A percentile compares a stretch with the other conserved stretches of the same genome.
phyloP scores from a whole-genome alignment of 2,888 invertebrate genomes.

The Calephelis perditalis region DNA sequence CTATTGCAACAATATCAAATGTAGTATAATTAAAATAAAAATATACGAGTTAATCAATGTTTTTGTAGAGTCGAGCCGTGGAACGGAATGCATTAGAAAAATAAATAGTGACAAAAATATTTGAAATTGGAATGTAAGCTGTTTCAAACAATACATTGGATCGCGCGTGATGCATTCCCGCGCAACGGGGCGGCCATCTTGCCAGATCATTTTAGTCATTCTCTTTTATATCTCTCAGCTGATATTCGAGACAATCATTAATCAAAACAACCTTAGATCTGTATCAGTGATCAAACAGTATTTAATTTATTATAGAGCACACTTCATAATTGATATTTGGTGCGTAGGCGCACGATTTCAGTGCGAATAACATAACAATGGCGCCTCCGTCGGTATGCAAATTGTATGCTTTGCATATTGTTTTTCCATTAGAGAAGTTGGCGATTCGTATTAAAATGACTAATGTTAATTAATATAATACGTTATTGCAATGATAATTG shows the following conservation, averaged over 20 bases:
- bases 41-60: slow-evolving; percentile 4
- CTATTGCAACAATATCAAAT: too few relatives aligned
- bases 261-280: slow-evolving; percentile 65
- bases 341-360: slow-evolving; percentile 62
- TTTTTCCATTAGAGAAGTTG: slow-evolving; percentile 26
- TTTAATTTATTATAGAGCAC: slow-evolving; percentile 65
- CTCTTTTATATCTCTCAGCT: slow-evolving; percentile 41
- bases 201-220: slow-evolving; percentile 53
- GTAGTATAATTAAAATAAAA: background rate
- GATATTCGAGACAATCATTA: slow-evolving; percentile 66
- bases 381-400: slow-evolving; percentile 63
- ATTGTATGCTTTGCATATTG: slow-evolving; percentile 41
- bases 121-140: slow-evolving; percentile 8
- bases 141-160: slow-evolving; percentile 17
- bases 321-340: slow-evolving; percentile 61
- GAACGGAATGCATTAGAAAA: slow-evolving; percentile 12
- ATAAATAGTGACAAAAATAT: slow-evolving; percentile 13
- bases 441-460: slow-evolving; percentile 13
- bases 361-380: slow-evolving; percentile 55
- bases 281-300: slow-evolving; percentile 67
- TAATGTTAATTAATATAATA: slow-evolving; percentile 14
- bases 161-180: slow-evolving; percentile 34
- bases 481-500: slow-evolving; percentile 9
- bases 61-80: background rate
- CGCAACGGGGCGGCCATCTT: slow-evolving; percentile 70